Evolutionary conservation across 1,140 invertebrate species (phyloP).

Genomic region (Diabrotica undecimpunctata): DNA sequence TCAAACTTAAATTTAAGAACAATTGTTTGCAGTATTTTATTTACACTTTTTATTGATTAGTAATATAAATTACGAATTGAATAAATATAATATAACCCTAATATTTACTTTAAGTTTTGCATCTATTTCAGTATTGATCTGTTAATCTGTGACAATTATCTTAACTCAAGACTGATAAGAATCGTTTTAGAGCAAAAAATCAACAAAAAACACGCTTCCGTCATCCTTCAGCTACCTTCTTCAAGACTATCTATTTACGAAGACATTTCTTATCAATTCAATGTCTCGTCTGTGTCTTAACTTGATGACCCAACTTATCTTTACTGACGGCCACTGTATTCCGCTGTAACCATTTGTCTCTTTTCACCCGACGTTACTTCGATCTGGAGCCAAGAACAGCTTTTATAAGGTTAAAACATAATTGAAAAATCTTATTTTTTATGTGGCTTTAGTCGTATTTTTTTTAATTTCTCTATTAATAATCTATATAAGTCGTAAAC

Average conservation of each 20-base stretch:
- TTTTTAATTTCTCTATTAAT: no score
- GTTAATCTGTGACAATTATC: background rate
- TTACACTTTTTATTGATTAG: no score
- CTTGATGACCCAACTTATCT: constrained; percentile 16
- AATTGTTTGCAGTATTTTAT: no score
- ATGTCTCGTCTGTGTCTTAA: constrained; percentile 15
- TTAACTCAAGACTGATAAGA: background rate
- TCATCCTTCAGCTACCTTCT: background rate
- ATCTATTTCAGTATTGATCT: background rate
- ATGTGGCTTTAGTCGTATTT: no score
- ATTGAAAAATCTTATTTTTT: no score
- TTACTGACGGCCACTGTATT: constrained; percentile 9
- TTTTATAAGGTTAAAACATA: no score
- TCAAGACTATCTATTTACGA: constrained; percentile 12
- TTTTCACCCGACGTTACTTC: constrained; percentile 2
- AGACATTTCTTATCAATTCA: constrained; percentile 14
- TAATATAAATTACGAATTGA: no score
- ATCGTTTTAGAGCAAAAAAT: background rate
- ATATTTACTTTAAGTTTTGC: no score
- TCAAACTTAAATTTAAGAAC: no score
- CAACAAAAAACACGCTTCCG: background rate
- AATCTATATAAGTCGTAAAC: no score
- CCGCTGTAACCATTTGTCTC: constrained; percentile 14
- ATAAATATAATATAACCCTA: no score
- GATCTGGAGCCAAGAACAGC: background rate